Base-by-base conservation (phyloP, 2,888 invertebrate genomes). In the Drosophila mimica region DNA sequence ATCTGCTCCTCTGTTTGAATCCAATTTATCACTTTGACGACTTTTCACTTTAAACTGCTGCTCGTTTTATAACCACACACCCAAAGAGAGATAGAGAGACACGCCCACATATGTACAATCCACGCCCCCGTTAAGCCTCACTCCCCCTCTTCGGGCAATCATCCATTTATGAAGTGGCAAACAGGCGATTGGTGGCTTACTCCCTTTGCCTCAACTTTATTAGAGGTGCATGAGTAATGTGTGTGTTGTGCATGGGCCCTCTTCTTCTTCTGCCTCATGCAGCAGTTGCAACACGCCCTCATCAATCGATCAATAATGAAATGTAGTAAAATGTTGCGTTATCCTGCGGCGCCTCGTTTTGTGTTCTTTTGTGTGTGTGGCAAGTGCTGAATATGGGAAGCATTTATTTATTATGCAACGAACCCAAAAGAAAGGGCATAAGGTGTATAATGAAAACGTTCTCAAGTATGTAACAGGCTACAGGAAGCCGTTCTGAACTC, bases 1-100 rank as follows among this genome's bases (percentile, higher is more conserved):
- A 88, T 89, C 89, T 88, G 88, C 88, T 86, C 75, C 82, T 78
- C 83, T 79, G 77, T 89, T 86, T 88, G 79, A 88, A 89, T 88
- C 86, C 88, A 88, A 88, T 88, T 89, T 88, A 89, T 89, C 87
- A 88, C 85, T 88, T 88, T 88, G 70, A 80, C 78, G 58, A 75
- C 69, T 79, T 81, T 74, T 77, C 72, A 62, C 76, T 66, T 71
- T 62, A 0, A 9, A 17, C 48, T 58, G 34, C 34, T 38, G n/a
- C 58, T 30, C 46, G 59, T 43, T 59, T 49, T 11, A 46, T 20
- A 43, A 46, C 49, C 68, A 28, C 54, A 51, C 54, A 52, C 70
- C 71, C 56, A 53, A 62, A 68, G 70, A 11, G 3, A 11, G 25
- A 69, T 54, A 69, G 74, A 67, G 66, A 54, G 70, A 65, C 82